Percentiles rank a stretch among this genome's conserved stretches.
These are phyloP conservation scores for Labroides dimidiatus DNA, from an alignment of 2,797 vertebrate species.

Conservation along the genomic window DNA sequence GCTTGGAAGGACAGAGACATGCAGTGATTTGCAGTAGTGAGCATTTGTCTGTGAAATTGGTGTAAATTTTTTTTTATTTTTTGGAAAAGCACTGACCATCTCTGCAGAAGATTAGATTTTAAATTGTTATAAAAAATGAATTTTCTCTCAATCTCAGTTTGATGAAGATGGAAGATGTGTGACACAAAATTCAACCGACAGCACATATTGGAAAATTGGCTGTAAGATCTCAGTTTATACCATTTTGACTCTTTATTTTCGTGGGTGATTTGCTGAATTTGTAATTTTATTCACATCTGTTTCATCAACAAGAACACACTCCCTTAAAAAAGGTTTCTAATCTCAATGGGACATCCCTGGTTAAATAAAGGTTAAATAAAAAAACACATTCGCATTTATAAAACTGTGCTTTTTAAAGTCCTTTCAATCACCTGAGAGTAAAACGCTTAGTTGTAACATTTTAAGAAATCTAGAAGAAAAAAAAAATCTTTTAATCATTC, in stretches of 20 bases:
- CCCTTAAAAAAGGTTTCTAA: no score
- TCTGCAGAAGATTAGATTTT: constrained; percentile 45
- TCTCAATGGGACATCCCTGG: no score
- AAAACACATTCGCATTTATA: no score
- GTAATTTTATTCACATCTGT: not conserved
- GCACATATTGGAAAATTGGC: not conserved
- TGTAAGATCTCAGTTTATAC: constrained; percentile 2
- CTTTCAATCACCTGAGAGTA: not conserved
- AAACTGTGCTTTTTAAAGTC: no score
- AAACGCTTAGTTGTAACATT: no score
- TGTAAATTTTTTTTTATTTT: constrained; percentile 42
- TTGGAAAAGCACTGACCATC: constrained; percentile 18
- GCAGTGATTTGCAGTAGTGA: constrained; percentile 36
- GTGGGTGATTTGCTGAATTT: not conserved
- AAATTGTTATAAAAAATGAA: constrained; percentile 42
- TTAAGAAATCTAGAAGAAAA: no score
- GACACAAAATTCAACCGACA: constrained; percentile 7
- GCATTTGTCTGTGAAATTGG: constrained; percentile 38
- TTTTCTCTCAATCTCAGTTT: constrained; percentile 17
- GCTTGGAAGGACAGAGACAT: constrained; percentile 34
- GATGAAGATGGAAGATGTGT: constrained; percentile 22
- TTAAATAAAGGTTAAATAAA: no score
- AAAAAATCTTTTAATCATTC: no score
- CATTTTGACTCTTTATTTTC: not conserved
- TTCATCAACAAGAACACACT: no score